These are phyloP conservation scores for Trachymyrmex septentrionalis DNA, from an alignment of 1,140 invertebrate genomes.

Conservation along the genomic window DNA sequence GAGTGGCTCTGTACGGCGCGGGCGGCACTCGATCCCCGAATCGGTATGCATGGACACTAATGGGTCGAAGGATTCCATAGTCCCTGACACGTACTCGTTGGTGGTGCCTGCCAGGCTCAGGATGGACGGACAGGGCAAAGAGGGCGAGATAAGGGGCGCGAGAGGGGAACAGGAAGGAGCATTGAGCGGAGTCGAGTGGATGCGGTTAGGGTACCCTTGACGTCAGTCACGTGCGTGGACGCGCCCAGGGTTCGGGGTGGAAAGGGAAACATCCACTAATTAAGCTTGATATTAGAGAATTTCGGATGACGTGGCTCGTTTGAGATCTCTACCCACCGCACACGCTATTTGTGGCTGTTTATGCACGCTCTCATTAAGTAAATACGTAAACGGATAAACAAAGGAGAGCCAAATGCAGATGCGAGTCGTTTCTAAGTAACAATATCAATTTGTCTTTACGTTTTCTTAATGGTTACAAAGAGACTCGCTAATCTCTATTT, in stretches of 20 bases:
- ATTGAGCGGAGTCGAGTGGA: conserved; percentile 58
- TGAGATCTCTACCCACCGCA: neutral
- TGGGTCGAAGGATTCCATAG: conserved; percentile 73
- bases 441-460: neutral
- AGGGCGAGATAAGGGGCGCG: neutral
- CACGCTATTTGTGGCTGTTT: conserved; percentile 41
- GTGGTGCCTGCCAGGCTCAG: conserved; percentile 48
- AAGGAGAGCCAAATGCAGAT: conserved; percentile 19
- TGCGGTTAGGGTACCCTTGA: conserved; percentile 45
- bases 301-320: conserved; percentile 38
- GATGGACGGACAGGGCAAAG: conserved; percentile 51
- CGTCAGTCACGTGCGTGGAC: conserved; percentile 71
- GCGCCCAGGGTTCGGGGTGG: conserved; percentile 18
- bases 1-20: conserved; percentile 67
- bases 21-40: conserved; percentile 72
- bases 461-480: neutral
- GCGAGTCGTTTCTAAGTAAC: neutral
- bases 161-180: conserved; percentile 15
- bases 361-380: conserved; percentile 52
- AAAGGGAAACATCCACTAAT: conserved; percentile 69
- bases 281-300: conserved; percentile 66
- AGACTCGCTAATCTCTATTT: neutral
- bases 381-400: conserved; percentile 50
- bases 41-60: conserved; percentile 76
- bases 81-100: conserved; percentile 73